Evolutionary conservation across 2,113 vertebrate genomes (phyloP), one percentile per base, ranked within the genome.

Genomic region (Uria lomvia): DNA sequence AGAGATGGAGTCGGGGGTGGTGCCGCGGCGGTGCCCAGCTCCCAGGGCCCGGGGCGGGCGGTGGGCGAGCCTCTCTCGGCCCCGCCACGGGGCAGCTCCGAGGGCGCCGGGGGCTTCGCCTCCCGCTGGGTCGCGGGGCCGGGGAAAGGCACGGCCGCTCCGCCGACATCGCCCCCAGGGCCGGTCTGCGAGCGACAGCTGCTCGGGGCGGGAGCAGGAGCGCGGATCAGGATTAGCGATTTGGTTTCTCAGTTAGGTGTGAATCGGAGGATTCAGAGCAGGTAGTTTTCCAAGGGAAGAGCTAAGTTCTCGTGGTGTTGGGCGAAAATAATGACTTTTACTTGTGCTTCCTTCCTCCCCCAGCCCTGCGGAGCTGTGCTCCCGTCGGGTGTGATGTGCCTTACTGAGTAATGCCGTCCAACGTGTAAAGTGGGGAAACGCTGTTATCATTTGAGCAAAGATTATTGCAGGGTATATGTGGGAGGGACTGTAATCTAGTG

Each of bases 391-490:
- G 23, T 77, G 86, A 94, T 92, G 83, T 80, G 89, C 80, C 76
- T 78, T 7, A 18, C 91, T 78, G 56, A 95, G 84, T 36, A 96
- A 94, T 91, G 89, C 91, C 3, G 84, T 50, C 95, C 89, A 40
- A 77, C 80, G 71, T 90, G 95, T 94, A 59, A 78, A 92, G 91
- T 87, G 80, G 93, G 90, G 96, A 96, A 95, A 90, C 5, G 43
- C 87, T 96, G 91, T 91, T 96, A 95, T 89, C 95, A 32, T 86
- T 73, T 75, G 80, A 89, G 93, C 93, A 78, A 47, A 75, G 94
- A 94, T 87, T 94, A 96, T 87, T 96, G 96, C 93, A 90, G 93
- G 87, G 81, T 79, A 65, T 72, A 49, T 94, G 94, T 96, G 94
- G 96, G 96, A 96, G 91, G 80, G 93, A 91, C 94, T 92, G 77